These are phyloP conservation scores for Scartelaos histophorus DNA, from an alignment of 2,113 vertebrate genomes.

Conservation along the genomic window DNA sequence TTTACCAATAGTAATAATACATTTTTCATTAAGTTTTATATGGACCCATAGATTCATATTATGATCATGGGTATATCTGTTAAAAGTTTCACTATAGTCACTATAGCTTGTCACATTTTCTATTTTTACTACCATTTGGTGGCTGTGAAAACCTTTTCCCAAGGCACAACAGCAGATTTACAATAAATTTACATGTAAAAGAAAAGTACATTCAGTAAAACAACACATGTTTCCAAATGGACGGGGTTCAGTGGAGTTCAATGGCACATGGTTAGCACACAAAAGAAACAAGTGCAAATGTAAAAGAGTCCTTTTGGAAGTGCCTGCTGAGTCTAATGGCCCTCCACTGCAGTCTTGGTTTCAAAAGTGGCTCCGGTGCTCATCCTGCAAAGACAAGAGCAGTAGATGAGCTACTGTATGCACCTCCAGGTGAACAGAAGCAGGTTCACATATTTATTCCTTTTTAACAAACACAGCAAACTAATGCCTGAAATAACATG, in stretches of 20 bases:
- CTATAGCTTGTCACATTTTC: not conserved
- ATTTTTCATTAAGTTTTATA: not conserved
- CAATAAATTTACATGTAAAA: not conserved
- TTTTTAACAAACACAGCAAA: constrained; percentile 21
- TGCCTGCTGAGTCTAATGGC: constrained; percentile 56
- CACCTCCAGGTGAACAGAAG: not conserved
- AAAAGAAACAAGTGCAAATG: constrained; percentile 54
- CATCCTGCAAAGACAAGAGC: constrained; percentile 67
- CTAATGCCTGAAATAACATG: constrained; percentile 7
- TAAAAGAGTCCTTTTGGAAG: constrained; percentile 63
- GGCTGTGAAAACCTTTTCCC: too few species aligned
- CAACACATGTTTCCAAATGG: not conserved
- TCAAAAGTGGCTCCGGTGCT: constrained; percentile 72
- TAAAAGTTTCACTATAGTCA: not conserved
- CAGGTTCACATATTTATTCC: not conserved
- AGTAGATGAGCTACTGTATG: constrained; percentile 10
- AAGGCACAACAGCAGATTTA: constrained; percentile 6
- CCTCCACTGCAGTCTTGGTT: constrained; percentile 77
- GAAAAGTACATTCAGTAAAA: constrained; percentile 8
- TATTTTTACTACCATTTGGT: not conserved
- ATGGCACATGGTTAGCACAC: constrained; percentile 27
- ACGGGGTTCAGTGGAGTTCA: constrained; percentile 12
- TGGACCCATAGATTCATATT: not conserved
- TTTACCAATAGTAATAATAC: not conserved
- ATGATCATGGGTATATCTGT: not conserved